Evolutionary conservation across 2,797 vertebrate species (phyloP), one percentile per base, ranked within the genome.

Genomic region (Macroramphosus scolopax): DNA sequence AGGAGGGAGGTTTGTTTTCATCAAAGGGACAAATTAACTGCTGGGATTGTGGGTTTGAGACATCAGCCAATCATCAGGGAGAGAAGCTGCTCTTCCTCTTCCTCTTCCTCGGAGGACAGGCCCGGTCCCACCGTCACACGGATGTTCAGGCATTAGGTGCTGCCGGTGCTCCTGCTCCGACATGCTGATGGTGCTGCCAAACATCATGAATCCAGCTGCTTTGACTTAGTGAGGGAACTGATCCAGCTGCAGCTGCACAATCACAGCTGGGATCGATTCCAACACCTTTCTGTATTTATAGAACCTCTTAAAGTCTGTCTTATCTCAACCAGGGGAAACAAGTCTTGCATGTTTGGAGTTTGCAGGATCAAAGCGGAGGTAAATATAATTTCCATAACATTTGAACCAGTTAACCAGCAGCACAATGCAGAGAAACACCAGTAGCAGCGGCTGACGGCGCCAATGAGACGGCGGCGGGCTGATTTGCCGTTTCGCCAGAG

Each of bases 371-470:
- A 76, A 83, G 71, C 68, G 25, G 73, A 82, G 79, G 75, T 81
- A 84, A 85, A 82, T 86, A 82, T 83, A 76, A 87, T 85, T 85
- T 86, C 79, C 82, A 81, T 86, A 87, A 85, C 82, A 87, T 86
- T 86, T 87, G 83, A 83, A 84, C 83, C 79, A 81, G 77, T 81
- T 85, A 84, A 84, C 75, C 83, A 82, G 10, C 78, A 84, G 80
- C 80, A 59, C 76, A 77, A 71, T 76, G 72, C 78, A 60, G 80
- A 80, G 69, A 81, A 87, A 83, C 72, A 75, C 74, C 28, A 83
- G 81, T 77, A 77, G 61, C 77, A 75, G 75, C 75, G 72, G 50
- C 82, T 86, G 82, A 84, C 85, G 82, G 65, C 15, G 76, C 75
- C 79, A 84, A 84, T 86, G 84, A 86, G 82, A 66, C 70, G 45